phyloP scores from a whole-genome alignment of 2,113 vertebrate species.

The Carollia perspicillata region DNA sequence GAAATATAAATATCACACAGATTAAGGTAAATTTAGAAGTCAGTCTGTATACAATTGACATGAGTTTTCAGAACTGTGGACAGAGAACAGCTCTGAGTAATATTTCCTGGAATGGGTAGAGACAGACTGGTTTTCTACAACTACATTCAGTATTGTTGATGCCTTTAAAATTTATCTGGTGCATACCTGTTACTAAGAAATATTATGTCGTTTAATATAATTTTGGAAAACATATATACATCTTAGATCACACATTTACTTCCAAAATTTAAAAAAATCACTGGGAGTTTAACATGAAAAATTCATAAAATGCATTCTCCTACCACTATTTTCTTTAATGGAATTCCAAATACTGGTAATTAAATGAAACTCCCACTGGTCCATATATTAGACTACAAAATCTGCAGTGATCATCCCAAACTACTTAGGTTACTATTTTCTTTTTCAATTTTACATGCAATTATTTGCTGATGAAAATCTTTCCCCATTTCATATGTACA shows the following conservation, averaged over 20 bases:
- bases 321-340: constrained; percentile 16
- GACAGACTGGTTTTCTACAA: constrained; percentile 17
- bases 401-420: neutral
- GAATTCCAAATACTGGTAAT: neutral
- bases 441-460: neutral
- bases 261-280: neutral
- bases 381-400: neutral
- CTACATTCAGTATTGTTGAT: constrained; percentile 25
- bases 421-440: neutral
- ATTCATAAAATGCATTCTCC: neutral
- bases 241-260: neutral
- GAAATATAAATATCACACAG: constrained; percentile 6
- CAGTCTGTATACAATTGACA: neutral
- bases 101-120: neutral
- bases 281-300: constrained; percentile 27
- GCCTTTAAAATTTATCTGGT: neutral
- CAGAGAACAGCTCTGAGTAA: neutral
- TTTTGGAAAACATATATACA: neutral
- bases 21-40: neutral
- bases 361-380: neutral
- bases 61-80: constrained; percentile 12
- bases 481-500: neutral
- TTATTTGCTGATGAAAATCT: neutral
- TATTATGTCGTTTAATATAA: constrained; percentile 2
- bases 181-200: neutral